Base-by-base conservation (phyloP, 2,797 vertebrate genomes). In the Clarias pachynema region DNA sequence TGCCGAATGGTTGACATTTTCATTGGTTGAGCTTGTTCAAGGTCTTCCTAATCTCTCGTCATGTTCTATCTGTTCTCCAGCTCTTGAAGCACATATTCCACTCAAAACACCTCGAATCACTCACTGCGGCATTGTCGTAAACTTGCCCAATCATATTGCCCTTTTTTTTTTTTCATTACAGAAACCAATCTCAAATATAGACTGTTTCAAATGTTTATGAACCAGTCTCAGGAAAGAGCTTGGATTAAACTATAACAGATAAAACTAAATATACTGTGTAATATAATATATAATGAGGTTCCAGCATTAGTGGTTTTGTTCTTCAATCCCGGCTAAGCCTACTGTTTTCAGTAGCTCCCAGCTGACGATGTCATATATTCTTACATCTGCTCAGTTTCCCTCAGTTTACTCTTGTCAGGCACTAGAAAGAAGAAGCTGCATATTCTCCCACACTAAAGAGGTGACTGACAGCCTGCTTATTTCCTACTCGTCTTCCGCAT, bases 391-490 rank as follows among this genome's bases (percentile, higher is more conserved):
- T 66, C 62, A 44, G 60, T 80, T 65, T 78, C 34, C 53, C 74
- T 78, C 75, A 78, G 31, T 62, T 80, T 66, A 80, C 79, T 9
- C 62, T 66, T 80, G 79, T 80, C 60, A 49, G 69, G 24, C 34
- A 84, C n/a, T 53, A 68, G 24, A 70, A 22, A 56, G 62, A 49
- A 60, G 26, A 84, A 78, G 70, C 44, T 44, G 24, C 63, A 49
- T 44, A 80, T 80, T 80, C 62, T 66, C 62, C 26, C 37, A 44
- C 78, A 66, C 49, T 44, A 56, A 68, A 65, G 20, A 16, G 29
- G 72, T 77, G 79, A 75, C 29, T 34, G 57, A 66, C 79, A 40
- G 40, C 15, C 62, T 3, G 60, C 24, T 65, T 80, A 80, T 49
- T 80, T 65, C 78, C 78, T 62, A 66, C 78, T 80, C 16, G 16